A percentile compares a stretch with the other conserved stretches of the same genome.
These are phyloP conservation scores for Myodes glareolus DNA, from an alignment of 2,113 vertebrate species.

Conservation along the genomic window DNA sequence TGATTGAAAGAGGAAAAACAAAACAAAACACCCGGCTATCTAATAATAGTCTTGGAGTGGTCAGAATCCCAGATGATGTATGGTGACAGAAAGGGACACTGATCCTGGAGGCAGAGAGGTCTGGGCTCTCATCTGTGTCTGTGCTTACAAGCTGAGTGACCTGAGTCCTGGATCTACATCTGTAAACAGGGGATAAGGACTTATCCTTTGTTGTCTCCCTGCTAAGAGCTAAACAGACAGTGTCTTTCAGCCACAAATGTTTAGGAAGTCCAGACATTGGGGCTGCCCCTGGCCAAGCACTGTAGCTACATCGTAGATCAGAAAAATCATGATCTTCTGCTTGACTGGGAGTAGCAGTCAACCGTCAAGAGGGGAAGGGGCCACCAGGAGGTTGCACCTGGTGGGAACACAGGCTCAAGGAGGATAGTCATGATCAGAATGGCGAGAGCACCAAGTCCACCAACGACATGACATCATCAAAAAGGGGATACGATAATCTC, in stretches of 20 bases:
- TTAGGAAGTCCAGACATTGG: not conserved
- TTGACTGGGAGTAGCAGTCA: not conserved
- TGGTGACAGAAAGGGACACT: not conserved
- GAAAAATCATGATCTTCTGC: not conserved
- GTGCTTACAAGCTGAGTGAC: not conserved
- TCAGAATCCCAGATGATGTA: not conserved
- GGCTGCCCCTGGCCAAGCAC: not conserved
- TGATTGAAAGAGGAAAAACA: slow-evolving; percentile 31
- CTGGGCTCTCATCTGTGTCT: not conserved
- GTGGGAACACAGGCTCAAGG: not conserved
- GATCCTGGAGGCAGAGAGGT: not conserved
- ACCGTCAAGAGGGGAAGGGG: not conserved
- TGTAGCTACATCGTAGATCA: not conserved
- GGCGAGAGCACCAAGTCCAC: not conserved
- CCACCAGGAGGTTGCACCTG: too few relatives aligned
- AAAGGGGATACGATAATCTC: rapidly evolving
- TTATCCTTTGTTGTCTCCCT: not conserved
- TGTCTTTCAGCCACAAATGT: not conserved
- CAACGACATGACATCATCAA: rapidly evolving
- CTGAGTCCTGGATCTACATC: not conserved
- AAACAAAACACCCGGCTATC: not conserved
- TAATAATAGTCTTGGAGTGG: not conserved
- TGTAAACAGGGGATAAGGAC: not conserved
- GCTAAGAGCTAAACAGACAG: not conserved
- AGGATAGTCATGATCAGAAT: not conserved